Conservation (phyloP, 2,888 invertebrate species). For the Hypercompe scribonia region DNA sequence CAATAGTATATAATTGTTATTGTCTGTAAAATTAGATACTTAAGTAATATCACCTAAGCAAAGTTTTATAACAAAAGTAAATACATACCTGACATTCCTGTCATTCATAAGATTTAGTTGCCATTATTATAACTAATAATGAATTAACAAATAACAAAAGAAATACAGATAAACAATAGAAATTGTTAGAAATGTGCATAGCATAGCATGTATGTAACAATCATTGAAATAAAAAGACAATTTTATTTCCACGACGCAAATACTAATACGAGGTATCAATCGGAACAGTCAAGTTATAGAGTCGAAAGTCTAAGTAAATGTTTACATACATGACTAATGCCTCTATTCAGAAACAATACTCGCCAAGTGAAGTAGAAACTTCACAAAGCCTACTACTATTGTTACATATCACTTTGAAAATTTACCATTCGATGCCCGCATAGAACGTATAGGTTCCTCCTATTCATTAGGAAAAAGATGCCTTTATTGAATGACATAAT, state of each 20-base stretch:
- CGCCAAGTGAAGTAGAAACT: background rate
- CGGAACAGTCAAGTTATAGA: background rate
- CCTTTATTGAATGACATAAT: conserved; percentile 1
- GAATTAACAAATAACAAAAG: background rate
- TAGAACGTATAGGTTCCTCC: background rate
- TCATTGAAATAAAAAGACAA: background rate
- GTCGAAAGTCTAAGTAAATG: background rate
- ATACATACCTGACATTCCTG: background rate
- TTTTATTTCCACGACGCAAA: background rate
- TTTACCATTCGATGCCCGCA: background rate
- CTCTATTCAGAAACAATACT: background rate
- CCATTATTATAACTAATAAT: conserved; percentile 11
- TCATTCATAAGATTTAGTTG: conserved; percentile 3
- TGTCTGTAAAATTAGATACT: background rate
- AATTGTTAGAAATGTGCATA: conserved; percentile 9
- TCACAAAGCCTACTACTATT: background rate
- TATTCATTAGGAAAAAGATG: background rate
- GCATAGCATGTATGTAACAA: conserved; percentile 8
- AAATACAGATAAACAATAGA: conserved; percentile 13
- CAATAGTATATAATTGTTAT: background rate
- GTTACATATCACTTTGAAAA: background rate
- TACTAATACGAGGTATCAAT: background rate
- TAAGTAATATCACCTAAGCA: background rate
- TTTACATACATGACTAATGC: background rate
- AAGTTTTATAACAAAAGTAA: background rate